Percentiles rank a stretch among this genome's conserved stretches.
Conservation (phyloP, 2,113 vertebrate species). For the Xiphophorus maculatus region DNA sequence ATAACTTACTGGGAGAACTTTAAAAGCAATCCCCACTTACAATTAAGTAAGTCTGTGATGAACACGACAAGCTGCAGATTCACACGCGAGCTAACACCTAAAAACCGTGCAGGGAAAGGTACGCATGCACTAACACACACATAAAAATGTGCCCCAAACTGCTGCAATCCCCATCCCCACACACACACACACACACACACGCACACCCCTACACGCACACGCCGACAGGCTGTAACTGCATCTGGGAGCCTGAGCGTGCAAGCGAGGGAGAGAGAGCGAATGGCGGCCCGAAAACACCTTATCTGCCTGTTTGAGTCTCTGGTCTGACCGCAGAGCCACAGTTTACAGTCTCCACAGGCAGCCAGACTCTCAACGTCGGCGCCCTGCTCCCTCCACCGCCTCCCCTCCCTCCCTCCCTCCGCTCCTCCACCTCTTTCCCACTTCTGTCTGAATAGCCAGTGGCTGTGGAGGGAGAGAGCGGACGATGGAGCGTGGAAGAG, state of each 20-base stretch:
- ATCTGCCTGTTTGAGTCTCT: constrained; percentile 82
- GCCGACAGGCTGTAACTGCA: constrained; percentile 65
- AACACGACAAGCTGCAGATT: constrained; percentile 54
- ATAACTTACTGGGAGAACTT: constrained; percentile 44
- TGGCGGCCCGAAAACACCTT: constrained; percentile 75
- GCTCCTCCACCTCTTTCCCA: constrained; percentile 22
- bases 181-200: constrained; percentile 1
- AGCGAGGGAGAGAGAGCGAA: constrained; percentile 41
- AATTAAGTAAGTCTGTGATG: constrained; percentile 39
- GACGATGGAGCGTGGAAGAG: constrained; percentile 54
- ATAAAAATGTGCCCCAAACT: constrained; percentile 53
- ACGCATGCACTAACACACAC: constrained; percentile 43
- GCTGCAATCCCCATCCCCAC: constrained; percentile 43
- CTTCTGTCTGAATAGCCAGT: constrained; percentile 66
- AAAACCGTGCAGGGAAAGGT: constrained; percentile 57
- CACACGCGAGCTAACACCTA: constrained; percentile 63
- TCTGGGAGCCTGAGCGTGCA: constrained; percentile 63
- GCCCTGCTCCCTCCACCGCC: constrained; percentile 50
- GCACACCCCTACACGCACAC: constrained; percentile 31
- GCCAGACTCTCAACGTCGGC: constrained; percentile 81
- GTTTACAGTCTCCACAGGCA: constrained; percentile 84
- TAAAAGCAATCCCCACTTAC: constrained; percentile 40
- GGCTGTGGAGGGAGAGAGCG: constrained; percentile 66
- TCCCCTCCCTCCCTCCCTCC: background rate
- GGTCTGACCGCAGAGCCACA: constrained; percentile 83